Base-by-base conservation (phyloP, 2,797 vertebrate genomes). In the Smutsia temminckii region DNA sequence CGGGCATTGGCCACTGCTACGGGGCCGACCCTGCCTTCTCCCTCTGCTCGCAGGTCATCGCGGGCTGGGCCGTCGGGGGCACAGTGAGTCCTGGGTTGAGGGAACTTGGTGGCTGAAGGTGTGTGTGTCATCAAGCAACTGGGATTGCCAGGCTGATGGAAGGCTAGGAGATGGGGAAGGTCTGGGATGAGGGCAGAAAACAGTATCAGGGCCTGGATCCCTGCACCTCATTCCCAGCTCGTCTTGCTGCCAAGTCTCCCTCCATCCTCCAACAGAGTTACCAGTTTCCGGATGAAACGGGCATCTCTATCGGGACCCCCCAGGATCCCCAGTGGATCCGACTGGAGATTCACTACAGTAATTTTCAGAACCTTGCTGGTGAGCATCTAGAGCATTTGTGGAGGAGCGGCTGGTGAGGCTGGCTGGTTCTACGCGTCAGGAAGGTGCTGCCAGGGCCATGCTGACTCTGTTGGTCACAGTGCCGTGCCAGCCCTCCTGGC, bases 341-440 rank as follows among this genome's bases (percentile, higher is more conserved):
- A 21, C 75, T 98, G 59, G 98, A 98, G 97, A 72, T 98, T 92
- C 98, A 98, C 53, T 98, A 98, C 94, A 98, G 98, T 96, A 98
- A 98, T 89, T 98, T 98, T 80, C 78, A 98, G 90, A 95, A 94
- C 42, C 93, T 96, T 46, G 34, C 91, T 85, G 98, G 98, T 98
- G 49, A 93, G 97, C 71, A 6, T 55, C 11, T 11, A 20, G 29
- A 16, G 4, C 4, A 5, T 42, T 53, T 42, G 40, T 2, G 29
- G 80, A 74, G 55, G 37, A 25, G 40, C 6, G 1, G 9, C 51
- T 18, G 18, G 9, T 27, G 3, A 10, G 4, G 14, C 3, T 34
- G 32, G 40, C 25, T 23, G 42, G 25, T 16, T 46, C 40, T 20
- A 37, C 79, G 72, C 12, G 18, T 2, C 5, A 34, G 42, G 80